Conservation (phyloP, 2,797 vertebrate genomes). For the Alfaro cultratus region DNA sequence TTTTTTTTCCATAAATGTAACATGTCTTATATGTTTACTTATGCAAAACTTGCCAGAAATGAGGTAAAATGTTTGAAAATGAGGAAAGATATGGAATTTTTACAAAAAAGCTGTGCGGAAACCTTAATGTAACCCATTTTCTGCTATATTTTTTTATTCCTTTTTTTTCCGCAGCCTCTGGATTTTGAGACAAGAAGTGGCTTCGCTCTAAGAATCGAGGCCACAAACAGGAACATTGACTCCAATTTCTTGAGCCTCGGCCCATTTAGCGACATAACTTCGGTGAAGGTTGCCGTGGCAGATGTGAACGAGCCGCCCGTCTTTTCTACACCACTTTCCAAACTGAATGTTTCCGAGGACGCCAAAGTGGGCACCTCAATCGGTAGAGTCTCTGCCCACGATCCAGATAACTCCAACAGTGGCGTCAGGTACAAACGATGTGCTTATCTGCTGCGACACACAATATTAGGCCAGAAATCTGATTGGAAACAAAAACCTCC, state of each 20-base stretch:
- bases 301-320: conserved; percentile 93
- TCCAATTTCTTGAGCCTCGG: conserved; percentile 89
- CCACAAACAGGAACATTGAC: conserved; percentile 92
- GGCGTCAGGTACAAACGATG: conserved; percentile 84
- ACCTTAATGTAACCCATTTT: background rate
- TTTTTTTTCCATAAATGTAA: too few species aligned
- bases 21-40: too few species aligned
- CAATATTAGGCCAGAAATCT: background rate
- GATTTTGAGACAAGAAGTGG: conserved; percentile 93
- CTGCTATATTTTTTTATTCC: background rate
- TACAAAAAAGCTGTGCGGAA: background rate
- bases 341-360: conserved; percentile 92
- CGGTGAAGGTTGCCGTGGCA: conserved; percentile 90
- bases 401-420: conserved; percentile 90
- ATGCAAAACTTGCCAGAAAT: background rate
- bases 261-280: conserved; percentile 90
- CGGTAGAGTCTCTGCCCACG: conserved; percentile 90
- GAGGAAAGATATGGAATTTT: background rate
- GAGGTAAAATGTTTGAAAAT: background rate
- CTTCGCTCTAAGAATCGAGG: conserved; percentile 91
- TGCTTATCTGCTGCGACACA: background rate
- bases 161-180: conserved; percentile 80
- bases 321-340: conserved; percentile 84
- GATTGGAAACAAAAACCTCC: background rate
- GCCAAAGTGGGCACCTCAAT: conserved; percentile 90